These are phyloP conservation scores for Polyommatus iphigenia DNA, from an alignment of 2,888 invertebrate species.

Conservation along the genomic window DNA sequence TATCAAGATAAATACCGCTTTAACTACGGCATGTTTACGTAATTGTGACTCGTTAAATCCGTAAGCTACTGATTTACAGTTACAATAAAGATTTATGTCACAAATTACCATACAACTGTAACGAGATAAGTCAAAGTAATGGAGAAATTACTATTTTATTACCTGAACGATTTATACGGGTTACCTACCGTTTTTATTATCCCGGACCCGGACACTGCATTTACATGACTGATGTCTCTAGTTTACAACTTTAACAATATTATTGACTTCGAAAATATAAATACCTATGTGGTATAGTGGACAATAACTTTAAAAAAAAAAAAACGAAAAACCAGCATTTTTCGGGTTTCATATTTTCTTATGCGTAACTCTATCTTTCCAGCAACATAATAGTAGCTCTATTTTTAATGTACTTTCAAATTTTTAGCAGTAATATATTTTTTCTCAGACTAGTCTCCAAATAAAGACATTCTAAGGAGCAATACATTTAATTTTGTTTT, in stretches of 20 bases:
- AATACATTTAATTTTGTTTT: neutral
- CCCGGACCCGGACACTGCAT: neutral
- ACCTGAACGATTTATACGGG: neutral
- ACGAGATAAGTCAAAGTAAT: constrained; percentile 12
- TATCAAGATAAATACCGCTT: constrained; percentile 78
- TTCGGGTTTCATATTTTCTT: too few relatives aligned
- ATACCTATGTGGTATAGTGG: too few relatives aligned
- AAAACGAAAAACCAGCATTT: too few relatives aligned
- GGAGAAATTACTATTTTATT: neutral
- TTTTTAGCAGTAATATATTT: too few relatives aligned
- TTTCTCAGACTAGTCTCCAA: too few relatives aligned
- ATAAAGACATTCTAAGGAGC: too few relatives aligned
- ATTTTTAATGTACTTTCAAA: too few relatives aligned
- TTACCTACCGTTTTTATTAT: neutral
- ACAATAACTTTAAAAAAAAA: too few relatives aligned
- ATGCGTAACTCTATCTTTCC: too few relatives aligned
- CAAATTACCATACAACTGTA: constrained; percentile 25
- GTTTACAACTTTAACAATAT: neutral
- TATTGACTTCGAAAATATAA: neutral
- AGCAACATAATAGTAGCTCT: too few relatives aligned
- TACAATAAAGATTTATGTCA: constrained; percentile 24
- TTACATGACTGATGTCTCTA: neutral
- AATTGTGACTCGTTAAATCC: constrained; percentile 56
- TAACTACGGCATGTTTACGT: constrained; percentile 70
- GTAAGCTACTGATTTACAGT: constrained; percentile 36